Evolutionary conservation across 2,888 invertebrate species (phyloP).

Genomic region (Yponomeuta cagnagella): DNA sequence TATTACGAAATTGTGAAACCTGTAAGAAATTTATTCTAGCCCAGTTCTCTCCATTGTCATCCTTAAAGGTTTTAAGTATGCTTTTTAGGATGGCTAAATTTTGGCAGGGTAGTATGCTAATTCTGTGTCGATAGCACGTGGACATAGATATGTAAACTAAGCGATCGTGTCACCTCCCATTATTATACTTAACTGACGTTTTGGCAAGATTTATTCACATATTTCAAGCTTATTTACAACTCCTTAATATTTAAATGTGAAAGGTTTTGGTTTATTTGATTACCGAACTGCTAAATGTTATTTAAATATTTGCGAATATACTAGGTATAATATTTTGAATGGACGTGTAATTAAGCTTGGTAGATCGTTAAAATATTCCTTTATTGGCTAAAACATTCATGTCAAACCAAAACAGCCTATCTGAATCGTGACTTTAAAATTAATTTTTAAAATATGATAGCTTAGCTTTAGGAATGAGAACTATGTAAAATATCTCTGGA

Average conservation of each 20-base stretch:
- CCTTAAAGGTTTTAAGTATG: not conserved
- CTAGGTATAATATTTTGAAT: slow-evolving; percentile 1
- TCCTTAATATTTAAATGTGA: slow-evolving; percentile 6
- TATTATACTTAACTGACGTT: not conserved
- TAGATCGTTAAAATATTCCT: not conserved
- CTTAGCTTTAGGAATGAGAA: too few species aligned
- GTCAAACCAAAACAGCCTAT: not conserved
- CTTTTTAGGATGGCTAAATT: slow-evolving; percentile 29
- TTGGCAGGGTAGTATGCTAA: slow-evolving; percentile 61
- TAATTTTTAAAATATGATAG: not conserved
- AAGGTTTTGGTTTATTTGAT: slow-evolving; percentile 2
- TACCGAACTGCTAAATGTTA: not conserved
- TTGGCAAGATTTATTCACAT: slow-evolving; percentile 7
- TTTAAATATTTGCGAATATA: not conserved
- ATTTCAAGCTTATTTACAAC: slow-evolving; percentile 8
- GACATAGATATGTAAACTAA: slow-evolving; percentile 68
- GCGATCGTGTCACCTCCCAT: slow-evolving; percentile 37
- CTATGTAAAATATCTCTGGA: too few species aligned
- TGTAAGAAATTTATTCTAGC: too few species aligned
- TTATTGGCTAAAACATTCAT: not conserved
- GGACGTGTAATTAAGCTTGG: not conserved
- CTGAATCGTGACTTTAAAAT: not conserved
- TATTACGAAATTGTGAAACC: too few species aligned
- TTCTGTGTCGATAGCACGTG: slow-evolving; percentile 46
- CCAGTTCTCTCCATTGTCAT: too few species aligned